Conservation (phyloP, 2,797 vertebrate genomes). For the Paratrypauchen microcephalus region DNA sequence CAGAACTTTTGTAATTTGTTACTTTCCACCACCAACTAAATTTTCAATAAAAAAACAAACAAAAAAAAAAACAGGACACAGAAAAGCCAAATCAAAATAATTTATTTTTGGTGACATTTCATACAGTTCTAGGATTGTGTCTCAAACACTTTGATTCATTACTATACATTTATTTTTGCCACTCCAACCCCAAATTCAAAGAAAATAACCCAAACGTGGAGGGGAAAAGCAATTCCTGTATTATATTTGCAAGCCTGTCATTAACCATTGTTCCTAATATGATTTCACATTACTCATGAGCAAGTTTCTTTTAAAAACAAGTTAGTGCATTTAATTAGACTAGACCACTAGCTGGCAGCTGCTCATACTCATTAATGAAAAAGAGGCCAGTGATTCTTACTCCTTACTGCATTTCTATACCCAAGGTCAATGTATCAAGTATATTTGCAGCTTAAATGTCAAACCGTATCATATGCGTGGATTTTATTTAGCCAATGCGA, state of each 20-base stretch:
- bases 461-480: conserved; percentile 67
- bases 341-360: conserved; percentile 76
- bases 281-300: conserved; percentile 81
- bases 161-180: conserved; percentile 76
- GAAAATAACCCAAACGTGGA: conserved; percentile 66
- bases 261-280: conserved; percentile 77
- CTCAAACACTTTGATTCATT: conserved; percentile 80
- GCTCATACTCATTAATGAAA: conserved; percentile 77
- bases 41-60: conserved; percentile 5
- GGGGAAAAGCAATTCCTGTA: conserved; percentile 57
- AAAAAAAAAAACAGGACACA: conserved; percentile 49
- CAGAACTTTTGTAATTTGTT: neutral
- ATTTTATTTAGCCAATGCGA: conserved; percentile 77
- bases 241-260: conserved; percentile 77
- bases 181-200: conserved; percentile 68
- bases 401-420: conserved; percentile 77
- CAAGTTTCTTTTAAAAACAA: conserved; percentile 74
- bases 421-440: conserved; percentile 80
- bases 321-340: conserved; percentile 84
- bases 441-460: conserved; percentile 72
- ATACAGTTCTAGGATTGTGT: conserved; percentile 83
- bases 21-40: neutral
- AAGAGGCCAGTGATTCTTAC: conserved; percentile 78
- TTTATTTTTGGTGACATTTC: conserved; percentile 85
- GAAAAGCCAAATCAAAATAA: conserved; percentile 84